Evolutionary conservation across 2,888 invertebrate genomes (phyloP), one percentile per base, ranked within the genome.

Genomic region (Pachycephus smyrnensis): DNA sequence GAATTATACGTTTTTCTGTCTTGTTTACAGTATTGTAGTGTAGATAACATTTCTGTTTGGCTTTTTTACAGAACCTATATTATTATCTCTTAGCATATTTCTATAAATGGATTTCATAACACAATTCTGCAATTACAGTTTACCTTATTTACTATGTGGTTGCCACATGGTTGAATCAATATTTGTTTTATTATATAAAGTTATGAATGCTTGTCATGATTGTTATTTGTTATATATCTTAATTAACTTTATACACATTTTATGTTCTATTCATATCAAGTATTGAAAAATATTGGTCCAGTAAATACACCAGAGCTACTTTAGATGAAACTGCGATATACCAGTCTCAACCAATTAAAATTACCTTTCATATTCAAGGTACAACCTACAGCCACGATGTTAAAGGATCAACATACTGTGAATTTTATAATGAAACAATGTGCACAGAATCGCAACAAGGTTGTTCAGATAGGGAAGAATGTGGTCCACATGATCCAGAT

Each of bases 401-500:
- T 82, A 91, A 90, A 79, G 91, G 91, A 75, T 90, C 95, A 9
- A 93, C 92, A 11, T 93, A 92, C 84, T 96, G 96, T 89, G 95
- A 95, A 89, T 95, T 94, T 91, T 95, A 94, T 90, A 96, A 96
- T 89, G 93, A 93, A 30, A 93, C 93, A 1, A 90, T 92, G 85
- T 94, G 94, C 85, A 87, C 90, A 23, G 92, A 92, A 78, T 91
- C 92, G 32, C 90, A 90, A 80, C 89, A 90, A 82, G 92, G 92
- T 74, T 94, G 94, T 84, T 91, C 92, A 37, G 92, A 91, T 69
- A 91, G 92, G 4, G 94, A 95, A 86, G 93, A 94, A 87, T 97
- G 97, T 89, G 93, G 93, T 76, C 92, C 94, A 11, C 93, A 94
- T 31, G 95, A 96, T 84, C 92, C 94, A 4, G 95, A 95, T 76